These are phyloP conservation scores for Apamea monoglypha DNA, from an alignment of 2,888 invertebrate species.

Conservation along the genomic window DNA sequence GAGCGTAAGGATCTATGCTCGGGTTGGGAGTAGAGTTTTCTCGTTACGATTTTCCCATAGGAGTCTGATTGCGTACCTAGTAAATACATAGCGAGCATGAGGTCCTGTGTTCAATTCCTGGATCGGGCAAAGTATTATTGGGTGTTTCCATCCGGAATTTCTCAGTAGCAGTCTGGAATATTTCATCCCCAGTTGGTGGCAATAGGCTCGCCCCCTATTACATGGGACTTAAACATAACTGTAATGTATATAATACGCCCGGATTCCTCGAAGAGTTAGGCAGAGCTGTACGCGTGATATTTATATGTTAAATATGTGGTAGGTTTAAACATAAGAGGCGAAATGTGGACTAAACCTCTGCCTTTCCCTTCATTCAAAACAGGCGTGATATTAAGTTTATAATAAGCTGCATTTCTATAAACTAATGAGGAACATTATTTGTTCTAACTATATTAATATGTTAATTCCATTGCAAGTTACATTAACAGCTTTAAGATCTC, in stretches of 20 bases:
- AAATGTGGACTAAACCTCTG: not conserved
- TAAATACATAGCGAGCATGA: not conserved
- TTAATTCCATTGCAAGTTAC: conserved; percentile 6
- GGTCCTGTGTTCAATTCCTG: not conserved
- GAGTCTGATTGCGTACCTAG: not conserved
- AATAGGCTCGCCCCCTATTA: not conserved
- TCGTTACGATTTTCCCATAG: not conserved
- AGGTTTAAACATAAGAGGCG: too few species aligned
- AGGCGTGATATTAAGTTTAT: too few species aligned
- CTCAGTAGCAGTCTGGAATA: not conserved
- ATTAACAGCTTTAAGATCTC: not conserved
- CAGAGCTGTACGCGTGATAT: too few species aligned
- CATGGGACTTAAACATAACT: not conserved
- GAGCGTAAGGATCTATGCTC: not conserved
- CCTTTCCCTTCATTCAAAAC: not conserved
- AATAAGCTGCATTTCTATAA: not conserved
- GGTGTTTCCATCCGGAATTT: not conserved
- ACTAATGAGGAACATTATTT: not conserved
- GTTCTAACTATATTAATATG: not conserved
- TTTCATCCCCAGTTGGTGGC: not conserved
- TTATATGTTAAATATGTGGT: too few species aligned
- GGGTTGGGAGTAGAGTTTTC: not conserved
- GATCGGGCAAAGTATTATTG: too few species aligned
- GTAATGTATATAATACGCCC: not conserved
- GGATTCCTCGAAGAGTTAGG: not conserved